phyloP scores from a whole-genome alignment of 2,113 vertebrate species.

The Crypturellus undulatus region DNA sequence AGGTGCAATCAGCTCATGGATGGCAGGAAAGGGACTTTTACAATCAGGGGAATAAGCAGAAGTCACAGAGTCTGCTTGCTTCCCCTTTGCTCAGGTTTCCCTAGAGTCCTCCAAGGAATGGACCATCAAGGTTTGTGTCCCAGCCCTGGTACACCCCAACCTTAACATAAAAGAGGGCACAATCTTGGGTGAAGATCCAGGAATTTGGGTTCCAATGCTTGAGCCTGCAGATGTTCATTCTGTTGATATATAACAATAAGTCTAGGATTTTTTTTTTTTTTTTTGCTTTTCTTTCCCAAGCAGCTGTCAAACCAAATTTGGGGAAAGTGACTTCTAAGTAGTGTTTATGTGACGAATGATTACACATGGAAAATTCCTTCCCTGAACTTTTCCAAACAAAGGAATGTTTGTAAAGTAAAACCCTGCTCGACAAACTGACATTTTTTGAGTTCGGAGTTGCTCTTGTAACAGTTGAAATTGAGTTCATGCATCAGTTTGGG shows the following conservation, averaged over 20 bases:
- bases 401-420: conserved; percentile 54
- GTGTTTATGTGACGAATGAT: conserved; percentile 7
- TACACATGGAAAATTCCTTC: conserved; percentile 55
- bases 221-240: background rate
- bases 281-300: background rate
- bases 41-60: background rate
- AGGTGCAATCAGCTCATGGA: background rate
- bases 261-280: background rate
- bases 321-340: conserved; percentile 1
- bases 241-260: background rate
- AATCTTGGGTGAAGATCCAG: background rate
- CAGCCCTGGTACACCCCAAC: background rate
- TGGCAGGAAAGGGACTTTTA: background rate
- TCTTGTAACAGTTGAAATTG: conserved; percentile 15
- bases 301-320: conserved; percentile 19
- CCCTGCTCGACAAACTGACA: background rate
- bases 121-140: background rate
- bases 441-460: conserved; percentile 23
- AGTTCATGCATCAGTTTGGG: background rate
- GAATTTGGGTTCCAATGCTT: background rate
- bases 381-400: conserved; percentile 47
- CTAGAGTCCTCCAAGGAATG: background rate
- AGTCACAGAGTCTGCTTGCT: background rate
- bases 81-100: background rate
- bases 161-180: background rate